Base-by-base conservation (phyloP, 2,888 invertebrate genomes). In the Polylopha cassiicola region DNA sequence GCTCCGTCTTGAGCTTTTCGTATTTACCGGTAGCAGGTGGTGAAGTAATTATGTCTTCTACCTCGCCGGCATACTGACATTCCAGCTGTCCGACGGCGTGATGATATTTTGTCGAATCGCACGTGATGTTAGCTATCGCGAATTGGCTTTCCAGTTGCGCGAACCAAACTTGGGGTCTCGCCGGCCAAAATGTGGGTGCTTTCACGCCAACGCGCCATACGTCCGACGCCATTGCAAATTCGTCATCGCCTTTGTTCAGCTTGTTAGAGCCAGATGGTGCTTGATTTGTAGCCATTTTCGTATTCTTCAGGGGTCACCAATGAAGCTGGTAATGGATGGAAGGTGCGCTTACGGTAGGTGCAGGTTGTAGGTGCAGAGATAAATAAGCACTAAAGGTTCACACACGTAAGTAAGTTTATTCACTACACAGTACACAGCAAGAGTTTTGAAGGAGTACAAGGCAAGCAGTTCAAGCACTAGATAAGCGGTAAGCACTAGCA, bases 261-360 rank as follows among this genome's bases (percentile, higher is more conserved):
- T 21, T 6, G 5, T 9, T n/a, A n/a, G n/a, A n/a, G 9, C 8
- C 8, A 3, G 21, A 21, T 21, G 8, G 2, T 2, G 7, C 8
- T n/a, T 14, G 7, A 2, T 2, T 13, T 14, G 6, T 13, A 4
- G 13, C 24, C 7, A 2, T 9, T 4, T 8, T 3, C 21, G 9
- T 24, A 14, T 13, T 24, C 14, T 13, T 10, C 13, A n/a, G 24
- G 24, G 24, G 24, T 24, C 24, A 24, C 24, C 21, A 21, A 9
- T 21, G 21, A 8, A 21, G 21, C 21, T 3, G 2, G 8, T 2
- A 1, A n/a, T 3, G 20, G 20, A n/a, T n/a, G n/a, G n/a, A n/a
- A n/a, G n/a, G n/a, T n/a, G 3, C 2, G 6, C 23, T 23, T 23
- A 23, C 10, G 23, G 3, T 10, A 10, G 6, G 23, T 3, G n/a